These are phyloP conservation scores for Leucoraja ocellata DNA, from an alignment of 2,797 vertebrate species.

Conservation along the genomic window DNA sequence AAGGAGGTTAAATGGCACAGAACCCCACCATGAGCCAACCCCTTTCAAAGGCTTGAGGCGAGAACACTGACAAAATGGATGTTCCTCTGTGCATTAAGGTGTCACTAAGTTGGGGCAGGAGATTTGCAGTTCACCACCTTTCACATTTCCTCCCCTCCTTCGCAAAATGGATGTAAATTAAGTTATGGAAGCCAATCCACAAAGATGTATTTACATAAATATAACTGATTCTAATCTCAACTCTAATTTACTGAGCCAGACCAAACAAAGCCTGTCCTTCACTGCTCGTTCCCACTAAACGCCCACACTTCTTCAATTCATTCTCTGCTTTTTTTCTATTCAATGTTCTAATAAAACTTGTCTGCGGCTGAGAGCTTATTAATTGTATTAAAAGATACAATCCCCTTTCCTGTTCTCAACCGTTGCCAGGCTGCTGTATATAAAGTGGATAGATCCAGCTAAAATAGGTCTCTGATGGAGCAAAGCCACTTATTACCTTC, in stretches of 20 bases:
- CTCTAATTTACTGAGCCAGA: not conserved
- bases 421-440: not conserved
- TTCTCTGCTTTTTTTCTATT: conserved; percentile 23
- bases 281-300: not conserved
- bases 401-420: not conserved
- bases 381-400: conserved; percentile 27
- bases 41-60: not conserved
- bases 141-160: conserved; percentile 13
- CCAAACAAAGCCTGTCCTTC: conserved; percentile 21
- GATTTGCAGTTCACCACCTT: not conserved
- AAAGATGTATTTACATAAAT: conserved; percentile 31
- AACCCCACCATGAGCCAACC: not conserved
- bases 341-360: not conserved
- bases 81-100: not conserved
- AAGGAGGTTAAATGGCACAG: no score
- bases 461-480: not conserved
- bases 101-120: not conserved
- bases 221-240: conserved; percentile 26
- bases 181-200: conserved; percentile 9
- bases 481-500: not conserved
- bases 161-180: conserved; percentile 10
- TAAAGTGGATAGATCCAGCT: not conserved
- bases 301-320: conserved; percentile 15
- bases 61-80: not conserved
- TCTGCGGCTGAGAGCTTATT: conserved; percentile 8